Evolutionary conservation across 1,140 invertebrate species (phyloP), one percentile per base, ranked within the genome.

Genomic region (Pinna nobilis): DNA sequence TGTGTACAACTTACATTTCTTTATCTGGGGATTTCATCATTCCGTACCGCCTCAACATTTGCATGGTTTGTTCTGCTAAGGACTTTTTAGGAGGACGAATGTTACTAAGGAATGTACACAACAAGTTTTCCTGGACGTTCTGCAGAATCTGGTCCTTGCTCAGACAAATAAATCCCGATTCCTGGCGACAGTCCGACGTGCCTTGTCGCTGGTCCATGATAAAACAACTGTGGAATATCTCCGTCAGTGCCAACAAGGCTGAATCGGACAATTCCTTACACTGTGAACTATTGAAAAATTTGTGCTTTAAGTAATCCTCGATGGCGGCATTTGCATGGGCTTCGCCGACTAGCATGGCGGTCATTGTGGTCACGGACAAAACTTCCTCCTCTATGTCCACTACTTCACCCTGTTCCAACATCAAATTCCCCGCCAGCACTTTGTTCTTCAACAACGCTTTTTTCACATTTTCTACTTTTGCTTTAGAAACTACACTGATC

Each of bases 221-320:
- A 73, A 85, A 87, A 79, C 88, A 88, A 69, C 87, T 88, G 74
- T 88, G 87, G 65, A 88, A 89, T 3, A 89, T 83, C 63, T 89
- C 88, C 13, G 87, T 88, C 25, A 89, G 57, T 7, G 84, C 86
- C 37, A 84, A 71, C 2, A 77, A 74, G 3, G 86, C 86, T 9
- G 53, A 37, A 33, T 86, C 84, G 20, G 33, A 55, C 30, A 87
- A 80, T 44, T 82, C 83, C n/a, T 44, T 63, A 25, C 66, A 72
- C n/a, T 79, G 70, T n/a, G 57, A 20, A 37, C 71, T 79, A 20
- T 59, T 72, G 49, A 86, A 79, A 41, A 89, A 80, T 71, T 86
- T 87, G 64, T 69, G 60, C 35, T 76, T 53, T 6, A 89, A 77
- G 74, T 84, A 89, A 47, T 79, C 70, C 44, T 88, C 87, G 44